A percentile compares a stretch with the other conserved stretches of the same genome.
phyloP scores from a whole-genome alignment of 2,113 vertebrate genomes.

The Ailuropoda melanoleuca region DNA sequence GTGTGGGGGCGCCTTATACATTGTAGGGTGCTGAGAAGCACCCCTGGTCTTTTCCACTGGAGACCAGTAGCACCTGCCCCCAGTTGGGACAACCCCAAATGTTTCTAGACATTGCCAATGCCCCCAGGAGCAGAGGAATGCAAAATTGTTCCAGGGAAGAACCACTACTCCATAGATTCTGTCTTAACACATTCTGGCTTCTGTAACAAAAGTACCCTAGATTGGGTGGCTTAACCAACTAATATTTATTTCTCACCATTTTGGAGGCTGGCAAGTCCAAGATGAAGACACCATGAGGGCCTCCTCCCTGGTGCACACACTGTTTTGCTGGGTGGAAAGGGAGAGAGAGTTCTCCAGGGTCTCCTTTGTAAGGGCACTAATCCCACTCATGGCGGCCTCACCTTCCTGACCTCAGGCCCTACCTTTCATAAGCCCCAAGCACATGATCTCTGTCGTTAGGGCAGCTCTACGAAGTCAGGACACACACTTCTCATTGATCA shows the following conservation, averaged over 20 bases:
- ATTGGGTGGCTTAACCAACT: neutral
- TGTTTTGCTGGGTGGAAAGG: accelerated
- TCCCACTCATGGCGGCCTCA: no score
- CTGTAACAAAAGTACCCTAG: neutral
- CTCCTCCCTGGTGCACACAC: neutral
- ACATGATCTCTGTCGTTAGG: neutral
- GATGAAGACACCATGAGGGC: neutral
- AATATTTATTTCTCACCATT: neutral
- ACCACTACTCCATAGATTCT: neutral
- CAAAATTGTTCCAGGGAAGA: neutral
- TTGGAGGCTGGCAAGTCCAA: neutral
- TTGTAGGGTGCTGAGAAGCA: neutral
- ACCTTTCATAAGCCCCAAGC: neutral
- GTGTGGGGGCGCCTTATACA: neutral
- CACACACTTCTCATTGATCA: neutral
- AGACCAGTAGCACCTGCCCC: neutral
- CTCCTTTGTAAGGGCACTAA: neutral
- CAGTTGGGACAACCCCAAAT: neutral
- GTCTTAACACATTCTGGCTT: neutral
- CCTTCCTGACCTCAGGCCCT: neutral
- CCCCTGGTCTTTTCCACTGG: neutral
- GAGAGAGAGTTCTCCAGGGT: neutral
- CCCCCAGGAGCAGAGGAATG: neutral
- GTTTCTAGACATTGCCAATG: no score
- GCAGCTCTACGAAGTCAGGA: neutral